These are phyloP conservation scores for Urocolius indicus DNA, from an alignment of 2,113 vertebrate species.

Conservation along the genomic window DNA sequence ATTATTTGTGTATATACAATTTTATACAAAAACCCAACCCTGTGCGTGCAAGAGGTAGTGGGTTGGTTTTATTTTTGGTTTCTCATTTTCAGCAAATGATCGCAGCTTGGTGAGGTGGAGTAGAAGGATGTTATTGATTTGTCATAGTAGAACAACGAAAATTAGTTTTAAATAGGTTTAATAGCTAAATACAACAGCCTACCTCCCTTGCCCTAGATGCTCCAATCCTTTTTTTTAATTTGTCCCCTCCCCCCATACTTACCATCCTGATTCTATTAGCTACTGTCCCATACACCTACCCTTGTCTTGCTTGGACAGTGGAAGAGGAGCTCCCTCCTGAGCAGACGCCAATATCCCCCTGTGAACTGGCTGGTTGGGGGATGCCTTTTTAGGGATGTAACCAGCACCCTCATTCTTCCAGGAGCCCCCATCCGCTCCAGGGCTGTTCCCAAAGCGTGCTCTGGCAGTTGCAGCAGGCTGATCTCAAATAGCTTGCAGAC, in stretches of 20 bases:
- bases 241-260: neutral
- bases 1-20: neutral
- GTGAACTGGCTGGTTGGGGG: neutral
- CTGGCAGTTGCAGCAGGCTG: constrained; percentile 36
- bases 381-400: constrained; percentile 51
- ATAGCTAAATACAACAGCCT: neutral
- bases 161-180: constrained; percentile 37
- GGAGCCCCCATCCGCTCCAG: constrained; percentile 24
- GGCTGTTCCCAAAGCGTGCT: neutral
- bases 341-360: constrained; percentile 49
- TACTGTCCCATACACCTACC: constrained; percentile 47
- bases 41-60: neutral
- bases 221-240: neutral
- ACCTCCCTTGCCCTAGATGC: neutral
- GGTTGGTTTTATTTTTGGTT: neutral
- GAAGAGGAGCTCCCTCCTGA: constrained; percentile 51
- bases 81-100: neutral
- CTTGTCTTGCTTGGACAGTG: constrained; percentile 28
- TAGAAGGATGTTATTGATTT: constrained; percentile 17
- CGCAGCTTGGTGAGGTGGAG: neutral
- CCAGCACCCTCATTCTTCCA: constrained; percentile 3
- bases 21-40: neutral
- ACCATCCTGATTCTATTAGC: neutral
- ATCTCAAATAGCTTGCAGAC: constrained; percentile 14
- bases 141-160: constrained; percentile 22